These are phyloP conservation scores for Halictus quadricinctus DNA, from an alignment of 2,888 invertebrate species.

Conservation along the genomic window DNA sequence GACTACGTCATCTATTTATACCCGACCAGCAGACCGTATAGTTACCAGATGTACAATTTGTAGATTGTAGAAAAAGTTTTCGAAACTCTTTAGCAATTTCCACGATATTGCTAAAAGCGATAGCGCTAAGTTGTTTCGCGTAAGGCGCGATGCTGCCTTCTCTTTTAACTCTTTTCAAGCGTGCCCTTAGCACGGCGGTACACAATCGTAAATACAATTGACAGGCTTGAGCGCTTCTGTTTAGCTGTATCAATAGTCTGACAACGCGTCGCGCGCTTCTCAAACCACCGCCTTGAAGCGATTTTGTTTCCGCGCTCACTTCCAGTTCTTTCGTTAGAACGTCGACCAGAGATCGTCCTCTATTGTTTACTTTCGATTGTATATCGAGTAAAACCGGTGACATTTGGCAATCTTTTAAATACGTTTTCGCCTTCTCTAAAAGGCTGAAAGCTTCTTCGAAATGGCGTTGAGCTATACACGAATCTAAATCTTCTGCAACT, in stretches of 20 bases:
- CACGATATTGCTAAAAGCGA: constrained; percentile 92
- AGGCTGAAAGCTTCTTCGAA: constrained; percentile 95
- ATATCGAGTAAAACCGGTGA: constrained; percentile 83
- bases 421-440: constrained; percentile 87
- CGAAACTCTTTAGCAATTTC: constrained; percentile 90
- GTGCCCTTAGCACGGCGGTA: constrained; percentile 91
- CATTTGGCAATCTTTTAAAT: constrained; percentile 81
- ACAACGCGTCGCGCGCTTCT: constrained; percentile 93
- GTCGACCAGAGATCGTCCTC: constrained; percentile 91
- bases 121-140: constrained; percentile 90
- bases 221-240: constrained; percentile 89
- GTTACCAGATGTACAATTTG: constrained; percentile 89
- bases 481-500: constrained; percentile 96
- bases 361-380: constrained; percentile 81
- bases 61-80: constrained; percentile 91
- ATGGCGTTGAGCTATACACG: constrained; percentile 96
- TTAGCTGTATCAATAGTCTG: constrained; percentile 91
- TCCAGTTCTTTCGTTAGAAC: constrained; percentile 95
- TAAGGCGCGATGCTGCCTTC: constrained; percentile 92
- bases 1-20: not conserved
- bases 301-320: constrained; percentile 92
- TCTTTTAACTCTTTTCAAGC: constrained; percentile 90
- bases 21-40: constrained; percentile 15
- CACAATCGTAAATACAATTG: constrained; percentile 92
- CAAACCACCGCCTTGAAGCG: constrained; percentile 93